phyloP scores from a whole-genome alignment of 2,888 invertebrate species.

The Chalcosyrphus nemorum region DNA sequence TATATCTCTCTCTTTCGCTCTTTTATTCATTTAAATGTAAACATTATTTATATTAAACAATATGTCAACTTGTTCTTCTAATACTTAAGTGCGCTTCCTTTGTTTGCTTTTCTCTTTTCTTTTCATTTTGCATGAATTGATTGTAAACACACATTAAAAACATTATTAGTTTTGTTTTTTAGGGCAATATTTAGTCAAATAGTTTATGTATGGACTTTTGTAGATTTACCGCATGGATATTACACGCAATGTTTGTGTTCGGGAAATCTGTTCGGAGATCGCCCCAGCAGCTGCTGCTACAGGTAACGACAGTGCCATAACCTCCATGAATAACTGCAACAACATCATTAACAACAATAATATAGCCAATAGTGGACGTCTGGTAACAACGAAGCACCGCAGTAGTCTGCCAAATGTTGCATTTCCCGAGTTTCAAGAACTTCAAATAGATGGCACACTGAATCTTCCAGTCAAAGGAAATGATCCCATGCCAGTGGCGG shows the following conservation, averaged over 20 bases:
- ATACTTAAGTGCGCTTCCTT: background rate
- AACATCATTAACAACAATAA: constrained; percentile 32
- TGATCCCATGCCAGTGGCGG: constrained; percentile 31
- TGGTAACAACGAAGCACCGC: constrained; percentile 77
- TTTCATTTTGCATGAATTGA: constrained; percentile 1
- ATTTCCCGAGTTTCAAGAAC: constrained; percentile 76
- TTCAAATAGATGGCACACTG: constrained; percentile 56
- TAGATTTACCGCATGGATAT: constrained; percentile 90
- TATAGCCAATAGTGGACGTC: constrained; percentile 71
- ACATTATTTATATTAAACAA: background rate
- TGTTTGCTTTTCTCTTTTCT: background rate
- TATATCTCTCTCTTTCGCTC: background rate
- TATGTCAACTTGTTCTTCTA: background rate
- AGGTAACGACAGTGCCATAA: constrained; percentile 14
- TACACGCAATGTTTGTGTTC: constrained; percentile 89
- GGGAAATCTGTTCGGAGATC: constrained; percentile 80
- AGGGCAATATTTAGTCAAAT: background rate
- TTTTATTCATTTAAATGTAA: background rate
- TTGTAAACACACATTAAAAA: background rate
- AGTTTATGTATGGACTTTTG: background rate
- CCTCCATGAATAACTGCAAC: background rate
- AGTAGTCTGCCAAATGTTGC: constrained; percentile 80
- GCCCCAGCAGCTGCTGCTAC: constrained; percentile 61
- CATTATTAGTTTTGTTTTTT: background rate
- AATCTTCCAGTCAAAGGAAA: constrained; percentile 64